Base-by-base conservation (phyloP, 2,888 invertebrate species). In the Hartigia nigra region DNA sequence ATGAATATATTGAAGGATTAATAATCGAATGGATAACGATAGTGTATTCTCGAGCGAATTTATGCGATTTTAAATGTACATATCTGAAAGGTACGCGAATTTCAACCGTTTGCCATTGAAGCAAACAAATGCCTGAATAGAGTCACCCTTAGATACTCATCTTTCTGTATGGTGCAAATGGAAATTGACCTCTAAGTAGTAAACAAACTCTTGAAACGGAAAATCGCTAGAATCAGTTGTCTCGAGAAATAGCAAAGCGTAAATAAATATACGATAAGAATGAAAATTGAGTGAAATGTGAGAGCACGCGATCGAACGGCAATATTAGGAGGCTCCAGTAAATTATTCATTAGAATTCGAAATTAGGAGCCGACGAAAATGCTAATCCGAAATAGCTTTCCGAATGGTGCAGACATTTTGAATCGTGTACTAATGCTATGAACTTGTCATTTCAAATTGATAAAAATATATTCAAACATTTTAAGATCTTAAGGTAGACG, bases 391-490 rank as follows among this genome's bases (percentile, higher is more conserved):
- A 55, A 55, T 55, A 55, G 55, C 55, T 55, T 55, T 55, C 55
- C 23, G 23, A 55, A 23, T 55, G 55, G 9, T 23, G 9, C 55
- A 55, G 55, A 55, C 55, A 55, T 55, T 55, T 55, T 55, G 75
- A 39, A 3, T 32, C 34, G 32, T 70, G 32, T 32, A 23, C 9
- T 35, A 70, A 69, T 12, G n/a, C 3, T n/a, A 31, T 75, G 36
- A 80, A 79, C 70, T 69, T 79, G 69, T 37, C 12, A 23, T 55
- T 23, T 23, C 23, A 23, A 23, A 23, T 9, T 55, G 2, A 55
- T 55, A 5, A 23, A 55, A 55, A 55, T 55, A 23, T 55, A 55
- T 55, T 23, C 23, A 55, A 55, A 9, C 23, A 55, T 9, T 5
- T 55, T 55, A 23, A 9, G 9, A 55, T 23, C 1, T 23, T 9